Percentiles rank a stretch among this genome's conserved stretches.
Conservation (phyloP, 2,113 vertebrate species). For the Dermatemys mawii region DNA sequence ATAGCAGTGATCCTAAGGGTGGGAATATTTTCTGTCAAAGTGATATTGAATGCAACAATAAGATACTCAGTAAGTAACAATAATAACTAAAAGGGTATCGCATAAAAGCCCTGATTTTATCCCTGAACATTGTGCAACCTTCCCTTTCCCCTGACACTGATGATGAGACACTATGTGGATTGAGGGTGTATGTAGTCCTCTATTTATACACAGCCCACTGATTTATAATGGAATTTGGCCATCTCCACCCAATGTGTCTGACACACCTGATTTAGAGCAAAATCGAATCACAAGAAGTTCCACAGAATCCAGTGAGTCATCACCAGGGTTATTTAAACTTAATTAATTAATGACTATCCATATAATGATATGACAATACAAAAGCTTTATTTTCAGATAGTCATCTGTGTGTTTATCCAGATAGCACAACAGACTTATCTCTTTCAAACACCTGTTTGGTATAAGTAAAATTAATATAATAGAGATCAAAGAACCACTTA, state of each 20-base stretch:
- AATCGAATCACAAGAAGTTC: neutral
- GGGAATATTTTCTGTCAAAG: neutral
- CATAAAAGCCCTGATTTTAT: neutral
- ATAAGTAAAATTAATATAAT: neutral
- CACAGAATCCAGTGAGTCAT: neutral
- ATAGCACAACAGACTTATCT: neutral
- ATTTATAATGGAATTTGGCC: neutral
- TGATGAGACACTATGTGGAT: neutral
- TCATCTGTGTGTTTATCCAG: neutral
- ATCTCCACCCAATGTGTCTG: neutral
- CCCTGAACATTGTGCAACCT: neutral
- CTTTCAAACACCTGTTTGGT: neutral
- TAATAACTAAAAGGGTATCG: neutral
- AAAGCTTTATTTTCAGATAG: conserved; percentile 27
- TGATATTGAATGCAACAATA: neutral
- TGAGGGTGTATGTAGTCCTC: neutral
- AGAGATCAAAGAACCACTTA: neutral
- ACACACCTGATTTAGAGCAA: neutral
- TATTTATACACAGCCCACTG: neutral
- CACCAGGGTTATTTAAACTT: neutral
- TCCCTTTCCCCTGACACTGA: neutral
- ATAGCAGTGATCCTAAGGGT: neutral
- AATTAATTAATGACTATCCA: neutral
- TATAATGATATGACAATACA: neutral
- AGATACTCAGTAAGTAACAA: neutral